phyloP scores from a whole-genome alignment of 2,113 vertebrate genomes.

The Pleuronectes platessa region DNA sequence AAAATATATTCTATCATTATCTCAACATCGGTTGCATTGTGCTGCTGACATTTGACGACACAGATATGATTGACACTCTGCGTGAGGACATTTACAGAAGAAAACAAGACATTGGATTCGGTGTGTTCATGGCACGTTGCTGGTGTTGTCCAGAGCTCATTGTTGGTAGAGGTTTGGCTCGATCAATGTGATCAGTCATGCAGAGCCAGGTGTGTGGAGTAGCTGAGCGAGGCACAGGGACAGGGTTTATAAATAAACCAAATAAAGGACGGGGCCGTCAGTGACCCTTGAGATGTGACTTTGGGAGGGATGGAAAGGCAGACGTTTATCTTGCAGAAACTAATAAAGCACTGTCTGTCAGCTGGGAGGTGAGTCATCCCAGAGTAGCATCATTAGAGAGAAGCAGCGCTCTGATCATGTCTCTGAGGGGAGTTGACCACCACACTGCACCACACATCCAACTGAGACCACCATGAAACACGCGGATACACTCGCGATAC shows the following conservation, averaged over 20 bases:
- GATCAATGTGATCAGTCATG: conserved; percentile 64
- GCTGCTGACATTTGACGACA: conserved; percentile 17
- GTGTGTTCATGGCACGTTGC: conserved; percentile 9
- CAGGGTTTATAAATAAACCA: conserved; percentile 78
- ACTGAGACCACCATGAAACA: conserved; percentile 53
- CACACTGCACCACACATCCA: conserved; percentile 46
- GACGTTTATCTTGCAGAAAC: conserved; percentile 82
- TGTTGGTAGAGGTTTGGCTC: conserved; percentile 33
- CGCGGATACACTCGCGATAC: conserved; percentile 5
- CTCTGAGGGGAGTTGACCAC: conserved; percentile 69
- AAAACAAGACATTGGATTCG: conserved; percentile 9
- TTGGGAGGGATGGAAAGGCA: conserved; percentile 74
- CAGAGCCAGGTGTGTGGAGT: conserved; percentile 68
- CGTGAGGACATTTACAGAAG: background rate
- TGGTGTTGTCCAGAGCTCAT: conserved; percentile 22
- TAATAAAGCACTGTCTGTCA: conserved; percentile 82
- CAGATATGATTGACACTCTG: conserved; percentile 20
- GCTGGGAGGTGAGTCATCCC: conserved; percentile 78
- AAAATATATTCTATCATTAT: background rate
- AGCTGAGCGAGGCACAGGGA: conserved; percentile 64
- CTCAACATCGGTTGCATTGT: background rate
- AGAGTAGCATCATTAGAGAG: conserved; percentile 77
- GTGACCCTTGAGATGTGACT: conserved; percentile 79
- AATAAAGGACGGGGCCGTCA: conserved; percentile 66
- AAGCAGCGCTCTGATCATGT: conserved; percentile 72